phyloP scores from a whole-genome alignment of 2,113 vertebrate genomes.

The Oxygymnocypris stewartii region DNA sequence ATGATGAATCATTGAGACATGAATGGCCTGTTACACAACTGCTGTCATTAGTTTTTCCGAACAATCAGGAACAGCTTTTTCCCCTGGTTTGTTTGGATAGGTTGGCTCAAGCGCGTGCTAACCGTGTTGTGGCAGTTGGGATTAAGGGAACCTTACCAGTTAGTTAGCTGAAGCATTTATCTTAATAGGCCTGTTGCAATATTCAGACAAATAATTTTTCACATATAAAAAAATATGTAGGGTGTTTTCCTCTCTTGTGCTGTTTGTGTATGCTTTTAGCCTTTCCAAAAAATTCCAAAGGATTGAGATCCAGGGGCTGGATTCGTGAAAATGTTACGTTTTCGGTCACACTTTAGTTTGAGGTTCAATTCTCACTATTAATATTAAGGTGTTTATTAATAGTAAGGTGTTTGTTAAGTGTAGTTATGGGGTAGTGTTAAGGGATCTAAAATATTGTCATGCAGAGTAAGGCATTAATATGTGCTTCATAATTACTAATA shows the following conservation, averaged over 20 bases:
- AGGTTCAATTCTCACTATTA: too few relatives aligned
- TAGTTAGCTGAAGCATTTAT: background rate
- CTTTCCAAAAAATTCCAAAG: background rate
- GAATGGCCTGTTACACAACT: slow-evolving; percentile 27
- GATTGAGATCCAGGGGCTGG: background rate
- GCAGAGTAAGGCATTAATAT: too few relatives aligned
- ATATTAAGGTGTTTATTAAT: too few relatives aligned
- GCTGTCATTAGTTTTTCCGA: slow-evolving; percentile 23
- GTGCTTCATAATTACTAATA: too few relatives aligned
- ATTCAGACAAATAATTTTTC: background rate
- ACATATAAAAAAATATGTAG: background rate
- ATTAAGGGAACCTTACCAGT: background rate
- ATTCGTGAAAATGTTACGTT: background rate
- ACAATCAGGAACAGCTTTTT: background rate
- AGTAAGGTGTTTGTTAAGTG: too few relatives aligned
- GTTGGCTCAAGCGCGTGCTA: background rate
- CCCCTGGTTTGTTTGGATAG: slow-evolving; percentile 8
- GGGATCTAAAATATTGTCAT: too few relatives aligned
- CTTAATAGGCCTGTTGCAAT: background rate
- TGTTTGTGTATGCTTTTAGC: background rate
- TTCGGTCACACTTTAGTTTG: too few relatives aligned
- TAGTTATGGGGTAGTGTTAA: too few relatives aligned
- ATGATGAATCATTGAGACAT: slow-evolving; percentile 30
- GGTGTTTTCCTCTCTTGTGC: background rate
- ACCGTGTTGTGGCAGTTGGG: slow-evolving; percentile 23